phyloP scores from a whole-genome alignment of 2,797 vertebrate genomes.

The Hydrocynus forskahlii region DNA sequence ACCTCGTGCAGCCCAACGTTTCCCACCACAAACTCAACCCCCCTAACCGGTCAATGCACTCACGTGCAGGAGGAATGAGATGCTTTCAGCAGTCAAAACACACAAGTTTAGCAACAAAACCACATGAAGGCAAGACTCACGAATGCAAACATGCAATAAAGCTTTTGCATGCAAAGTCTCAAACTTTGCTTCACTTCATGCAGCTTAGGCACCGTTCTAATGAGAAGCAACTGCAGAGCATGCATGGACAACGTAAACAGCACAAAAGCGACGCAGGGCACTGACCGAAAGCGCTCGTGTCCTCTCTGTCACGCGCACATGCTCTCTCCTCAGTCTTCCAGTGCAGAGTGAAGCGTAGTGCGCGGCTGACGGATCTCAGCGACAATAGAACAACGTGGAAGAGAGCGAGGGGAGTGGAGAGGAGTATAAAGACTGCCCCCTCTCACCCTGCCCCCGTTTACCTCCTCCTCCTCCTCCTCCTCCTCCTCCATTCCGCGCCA shows the following conservation, averaged over 20 bases:
- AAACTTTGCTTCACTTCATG: conserved; percentile 36
- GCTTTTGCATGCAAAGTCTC: background rate
- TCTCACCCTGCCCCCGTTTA: conserved; percentile 49
- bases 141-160: background rate
- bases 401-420: conserved; percentile 58
- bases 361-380: conserved; percentile 64
- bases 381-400: conserved; percentile 75
- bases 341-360: conserved; percentile 42
- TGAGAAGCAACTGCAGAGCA: background rate
- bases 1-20: background rate
- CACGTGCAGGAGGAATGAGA: conserved; percentile 1
- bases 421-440: conserved; percentile 55
- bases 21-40: background rate
- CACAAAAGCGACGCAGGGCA: conserved; percentile 45
- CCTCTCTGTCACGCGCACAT: conserved; percentile 66
- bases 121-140: background rate
- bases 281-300: conserved; percentile 69
- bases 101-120: background rate
- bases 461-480: conserved; percentile 47
- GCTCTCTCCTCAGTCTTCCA: conserved; percentile 69
- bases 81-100: background rate
- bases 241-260: background rate
- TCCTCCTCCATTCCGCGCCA: conserved; percentile 49
- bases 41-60: conserved; percentile 1
- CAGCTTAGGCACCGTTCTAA: background rate